These are phyloP conservation scores for Eupelmus urozonus DNA, from an alignment of 2,888 invertebrate genomes.

Conservation along the genomic window DNA sequence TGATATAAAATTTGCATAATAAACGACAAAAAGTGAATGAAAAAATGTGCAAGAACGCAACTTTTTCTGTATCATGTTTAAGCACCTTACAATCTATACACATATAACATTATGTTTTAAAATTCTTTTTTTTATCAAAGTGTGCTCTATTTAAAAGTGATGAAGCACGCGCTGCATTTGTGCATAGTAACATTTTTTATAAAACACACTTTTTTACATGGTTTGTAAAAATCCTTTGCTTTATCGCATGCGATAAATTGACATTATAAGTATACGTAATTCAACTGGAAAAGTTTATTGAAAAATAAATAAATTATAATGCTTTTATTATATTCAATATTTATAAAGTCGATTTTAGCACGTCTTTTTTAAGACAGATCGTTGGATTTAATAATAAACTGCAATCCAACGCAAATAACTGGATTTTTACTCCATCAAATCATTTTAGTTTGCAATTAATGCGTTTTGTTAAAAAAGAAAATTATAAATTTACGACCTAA, in stretches of 20 bases:
- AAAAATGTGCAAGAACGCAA: slow-evolving; percentile 25
- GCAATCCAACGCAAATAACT: slow-evolving; percentile 5
- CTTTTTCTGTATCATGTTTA: slow-evolving; percentile 15
- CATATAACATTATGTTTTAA: slow-evolving; percentile 1
- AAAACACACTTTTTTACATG: neutral
- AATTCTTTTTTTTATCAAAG: slow-evolving; percentile 12
- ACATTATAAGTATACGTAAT: too few species aligned
- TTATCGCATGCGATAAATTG: too few species aligned
- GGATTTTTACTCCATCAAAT: slow-evolving; percentile 15
- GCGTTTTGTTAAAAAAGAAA: neutral
- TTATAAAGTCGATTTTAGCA: too few species aligned
- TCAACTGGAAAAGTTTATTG: too few species aligned
- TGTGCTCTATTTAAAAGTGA: slow-evolving; percentile 29
- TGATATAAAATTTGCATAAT: slow-evolving; percentile 3
- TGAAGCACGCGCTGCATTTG: slow-evolving; percentile 23
- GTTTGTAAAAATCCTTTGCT: slow-evolving; percentile 26
- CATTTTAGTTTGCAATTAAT: slow-evolving; percentile 2
- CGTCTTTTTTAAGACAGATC: too few species aligned
- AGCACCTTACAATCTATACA: slow-evolving; percentile 22
- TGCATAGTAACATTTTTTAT: slow-evolving; percentile 24
- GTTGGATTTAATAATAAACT: too few species aligned
- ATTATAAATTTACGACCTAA: neutral
- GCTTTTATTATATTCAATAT: too few species aligned
- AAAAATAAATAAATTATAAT: too few species aligned
- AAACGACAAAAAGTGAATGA: neutral